Evolutionary conservation across 2,888 invertebrate genomes (phyloP).

Genomic region (Cyclophora punctaria): DNA sequence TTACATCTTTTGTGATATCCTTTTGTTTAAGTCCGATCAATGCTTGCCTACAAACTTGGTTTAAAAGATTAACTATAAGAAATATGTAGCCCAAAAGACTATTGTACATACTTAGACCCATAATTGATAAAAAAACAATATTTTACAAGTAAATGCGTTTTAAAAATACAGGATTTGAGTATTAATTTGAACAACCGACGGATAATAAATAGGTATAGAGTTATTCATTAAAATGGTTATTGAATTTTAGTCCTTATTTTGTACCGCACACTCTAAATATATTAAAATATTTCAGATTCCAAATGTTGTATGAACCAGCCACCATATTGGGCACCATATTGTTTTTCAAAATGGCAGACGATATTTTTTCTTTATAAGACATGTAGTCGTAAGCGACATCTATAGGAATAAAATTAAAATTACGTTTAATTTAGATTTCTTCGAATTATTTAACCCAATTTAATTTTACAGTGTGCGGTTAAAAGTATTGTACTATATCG

Average conservation of each 20-base stretch:
- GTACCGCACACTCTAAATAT: too few relatives aligned
- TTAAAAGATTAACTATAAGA: conserved; percentile 31
- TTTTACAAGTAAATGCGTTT: conserved; percentile 54
- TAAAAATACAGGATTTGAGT: conserved; percentile 54
- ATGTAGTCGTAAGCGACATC: too few relatives aligned
- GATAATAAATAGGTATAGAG: conserved; percentile 66
- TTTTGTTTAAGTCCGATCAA: conserved; percentile 34
- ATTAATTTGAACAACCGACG: conserved; percentile 52
- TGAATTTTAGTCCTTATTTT: not conserved
- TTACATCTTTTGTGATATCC: conserved; percentile 32
- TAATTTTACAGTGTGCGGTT: not conserved
- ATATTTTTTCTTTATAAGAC: too few relatives aligned
- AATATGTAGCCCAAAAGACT: conserved; percentile 58
- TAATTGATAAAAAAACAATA: conserved; percentile 49
- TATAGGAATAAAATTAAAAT: too few relatives aligned
- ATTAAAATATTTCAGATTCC: too few relatives aligned
- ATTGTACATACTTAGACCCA: conserved; percentile 65
- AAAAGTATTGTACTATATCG: not conserved
- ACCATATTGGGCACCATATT: too few relatives aligned
- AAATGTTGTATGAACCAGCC: too few relatives aligned
- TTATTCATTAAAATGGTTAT: conserved; percentile 11
- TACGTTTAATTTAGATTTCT: too few relatives aligned
- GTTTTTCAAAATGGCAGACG: too few relatives aligned
- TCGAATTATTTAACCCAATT: too few relatives aligned
- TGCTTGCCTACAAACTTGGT: conserved; percentile 62